These are phyloP conservation scores for Lepidocyrtinus sp. DNA, from an alignment of 2,888 invertebrate genomes.

Conservation along the genomic window DNA sequence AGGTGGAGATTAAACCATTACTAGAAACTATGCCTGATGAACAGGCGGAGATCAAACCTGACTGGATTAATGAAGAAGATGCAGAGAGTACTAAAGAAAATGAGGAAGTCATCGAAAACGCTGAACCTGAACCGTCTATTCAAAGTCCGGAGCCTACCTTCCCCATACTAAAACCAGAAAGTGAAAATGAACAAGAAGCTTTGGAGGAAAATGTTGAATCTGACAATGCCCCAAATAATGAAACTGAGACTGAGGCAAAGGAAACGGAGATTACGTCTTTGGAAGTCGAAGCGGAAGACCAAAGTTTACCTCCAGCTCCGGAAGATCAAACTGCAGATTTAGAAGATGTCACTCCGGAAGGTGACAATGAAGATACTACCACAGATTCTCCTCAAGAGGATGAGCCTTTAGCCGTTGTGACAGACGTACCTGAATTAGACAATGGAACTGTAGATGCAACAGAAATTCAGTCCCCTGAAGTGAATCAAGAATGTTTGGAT, in stretches of 20 bases:
- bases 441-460: neutral
- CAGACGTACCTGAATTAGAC: neutral
- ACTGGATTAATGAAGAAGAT: neutral
- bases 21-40: too few species aligned
- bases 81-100: neutral
- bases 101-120: neutral
- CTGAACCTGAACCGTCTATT: conserved; percentile 3
- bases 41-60: neutral
- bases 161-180: conserved; percentile 24
- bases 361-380: neutral
- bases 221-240: neutral
- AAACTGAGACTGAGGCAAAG: neutral
- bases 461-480: neutral
- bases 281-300: neutral
- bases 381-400: neutral
- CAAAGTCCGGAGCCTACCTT: conserved; percentile 18
- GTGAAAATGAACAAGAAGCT: neutral
- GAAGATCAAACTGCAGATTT: neutral
- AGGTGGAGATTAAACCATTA: too few species aligned
- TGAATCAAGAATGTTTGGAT: neutral
- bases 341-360: neutral
- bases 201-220: neutral
- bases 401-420: neutral
- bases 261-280: neutral
- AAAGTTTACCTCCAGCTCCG: neutral